Evolutionary conservation across 2,888 invertebrate species (phyloP).

Genomic region (Papilio demoleus): DNA sequence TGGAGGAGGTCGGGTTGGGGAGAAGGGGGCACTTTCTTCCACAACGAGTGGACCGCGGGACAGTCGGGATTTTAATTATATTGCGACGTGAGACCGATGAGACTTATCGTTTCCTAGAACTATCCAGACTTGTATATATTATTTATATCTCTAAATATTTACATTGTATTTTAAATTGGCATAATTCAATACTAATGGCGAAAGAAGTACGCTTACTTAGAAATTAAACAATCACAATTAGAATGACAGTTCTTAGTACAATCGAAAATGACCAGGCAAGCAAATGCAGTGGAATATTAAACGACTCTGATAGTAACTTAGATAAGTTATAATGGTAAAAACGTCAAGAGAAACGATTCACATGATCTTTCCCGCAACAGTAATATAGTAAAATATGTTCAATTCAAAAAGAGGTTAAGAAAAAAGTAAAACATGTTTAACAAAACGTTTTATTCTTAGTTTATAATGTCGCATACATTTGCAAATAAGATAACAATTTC

Average conservation of each 20-base stretch:
- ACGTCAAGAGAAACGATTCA: not conserved
- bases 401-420: no score
- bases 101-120: slow-evolving; percentile 71
- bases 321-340: not conserved
- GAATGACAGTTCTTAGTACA: no score
- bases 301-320: not conserved
- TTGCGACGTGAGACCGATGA: slow-evolving; percentile 73
- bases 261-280: not conserved
- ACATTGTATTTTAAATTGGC: not conserved
- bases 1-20: slow-evolving; percentile 41
- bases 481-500: slow-evolving; percentile 38
- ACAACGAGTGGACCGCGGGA: slow-evolving; percentile 78
- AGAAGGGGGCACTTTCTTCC: slow-evolving; percentile 70
- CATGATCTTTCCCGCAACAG: no score
- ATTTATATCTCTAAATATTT: not conserved
- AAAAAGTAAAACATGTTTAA: no score
- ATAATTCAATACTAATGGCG: no score
- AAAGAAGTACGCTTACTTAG: not conserved
- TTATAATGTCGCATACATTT: slow-evolving; percentile 42
- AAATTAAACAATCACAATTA: not conserved
- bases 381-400: no score
- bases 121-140: slow-evolving; percentile 50
- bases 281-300: not conserved
- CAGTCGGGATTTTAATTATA: slow-evolving; percentile 83
- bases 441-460: slow-evolving; percentile 43